Percentiles rank a stretch among this genome's conserved stretches.
These are phyloP conservation scores for Lamprologus callipterus DNA, from an alignment of 2,113 vertebrate genomes.

Conservation along the genomic window DNA sequence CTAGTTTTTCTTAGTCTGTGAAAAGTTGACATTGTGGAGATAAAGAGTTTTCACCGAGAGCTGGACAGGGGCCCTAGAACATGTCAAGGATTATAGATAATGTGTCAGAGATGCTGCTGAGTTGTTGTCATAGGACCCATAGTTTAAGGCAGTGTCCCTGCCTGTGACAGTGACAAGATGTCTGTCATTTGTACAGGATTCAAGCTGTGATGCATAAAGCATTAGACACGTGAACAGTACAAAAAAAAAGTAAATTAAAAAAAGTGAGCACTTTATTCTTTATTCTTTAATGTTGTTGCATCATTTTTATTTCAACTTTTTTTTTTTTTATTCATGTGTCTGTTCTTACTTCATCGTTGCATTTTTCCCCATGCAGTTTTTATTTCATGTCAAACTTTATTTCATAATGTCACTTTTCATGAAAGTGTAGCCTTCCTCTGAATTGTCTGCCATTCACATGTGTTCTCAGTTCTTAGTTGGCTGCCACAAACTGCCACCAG, in stretches of 20 bases:
- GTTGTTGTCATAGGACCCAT: not conserved
- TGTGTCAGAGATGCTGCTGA: conserved; percentile 18
- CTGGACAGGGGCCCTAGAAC: not conserved
- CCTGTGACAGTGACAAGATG: not conserved
- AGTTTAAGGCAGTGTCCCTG: not conserved
- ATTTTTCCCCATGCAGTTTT: not conserved
- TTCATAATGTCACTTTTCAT: not conserved
- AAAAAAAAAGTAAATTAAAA: not conserved
- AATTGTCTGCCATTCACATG: not conserved
- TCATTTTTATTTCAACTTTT: not conserved
- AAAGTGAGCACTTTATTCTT: not conserved
- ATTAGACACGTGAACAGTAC: not conserved
- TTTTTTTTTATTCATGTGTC: not conserved
- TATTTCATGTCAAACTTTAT: not conserved
- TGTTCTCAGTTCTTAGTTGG: not conserved
- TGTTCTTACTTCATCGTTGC: not conserved
- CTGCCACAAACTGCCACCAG: not conserved
- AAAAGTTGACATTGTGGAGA: conserved; percentile 21
- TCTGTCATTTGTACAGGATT: not conserved
- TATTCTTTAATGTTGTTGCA: not conserved
- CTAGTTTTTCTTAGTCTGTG: conserved; percentile 10
- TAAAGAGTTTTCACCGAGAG: conserved; percentile 10
- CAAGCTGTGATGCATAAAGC: not conserved
- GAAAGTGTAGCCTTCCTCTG: not conserved
- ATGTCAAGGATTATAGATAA: conserved; percentile 30